Percentiles rank a stretch among this genome's conserved stretches.
phyloP scores from a whole-genome alignment of 2,797 vertebrate genomes.

The Pseudomugil tenellus region DNA sequence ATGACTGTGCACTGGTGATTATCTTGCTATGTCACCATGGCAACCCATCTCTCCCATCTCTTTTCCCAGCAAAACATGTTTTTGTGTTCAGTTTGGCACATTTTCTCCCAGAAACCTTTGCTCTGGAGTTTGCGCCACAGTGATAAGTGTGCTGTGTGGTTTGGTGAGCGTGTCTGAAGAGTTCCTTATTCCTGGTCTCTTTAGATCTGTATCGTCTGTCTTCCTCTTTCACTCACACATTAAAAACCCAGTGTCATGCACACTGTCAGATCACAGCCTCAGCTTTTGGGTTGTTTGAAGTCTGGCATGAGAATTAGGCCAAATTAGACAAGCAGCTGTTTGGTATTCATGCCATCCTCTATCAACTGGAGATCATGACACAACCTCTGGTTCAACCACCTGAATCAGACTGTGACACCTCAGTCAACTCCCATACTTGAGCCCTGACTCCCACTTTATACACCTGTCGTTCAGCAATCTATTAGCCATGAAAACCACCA shows the following conservation, averaged over 20 bases:
- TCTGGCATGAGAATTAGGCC: constrained; percentile 56
- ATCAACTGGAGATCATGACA: constrained; percentile 28
- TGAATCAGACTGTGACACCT: constrained; percentile 11
- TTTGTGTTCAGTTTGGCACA: constrained; percentile 38
- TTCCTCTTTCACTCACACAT: constrained; percentile 19
- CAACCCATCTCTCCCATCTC: constrained; percentile 48
- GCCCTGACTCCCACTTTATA: constrained; percentile 45
- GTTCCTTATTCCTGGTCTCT: constrained; percentile 46
- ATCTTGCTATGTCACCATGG: constrained; percentile 66
- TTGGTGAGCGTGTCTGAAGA: constrained; percentile 46
- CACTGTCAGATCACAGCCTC: constrained; percentile 36
- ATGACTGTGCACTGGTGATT: constrained; percentile 63
- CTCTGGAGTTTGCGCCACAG: constrained; percentile 30
- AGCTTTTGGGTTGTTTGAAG: constrained; percentile 51
- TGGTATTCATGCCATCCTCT: constrained; percentile 64
- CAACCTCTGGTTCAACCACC: constrained; percentile 43
- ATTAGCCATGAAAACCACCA: constrained; percentile 12
- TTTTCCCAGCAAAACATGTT: constrained; percentile 37
- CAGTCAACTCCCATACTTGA: constrained; percentile 30
- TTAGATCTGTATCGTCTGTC: constrained; percentile 45
- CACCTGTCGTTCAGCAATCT: constrained; percentile 41
- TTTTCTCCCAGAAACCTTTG: constrained; percentile 54
- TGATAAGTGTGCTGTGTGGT: constrained; percentile 44
- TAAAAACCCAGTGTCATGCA: constrained; percentile 30
- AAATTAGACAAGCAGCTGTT: constrained; percentile 54